Conservation (phyloP, 2,113 vertebrate species). For the Platichthys flesus region DNA sequence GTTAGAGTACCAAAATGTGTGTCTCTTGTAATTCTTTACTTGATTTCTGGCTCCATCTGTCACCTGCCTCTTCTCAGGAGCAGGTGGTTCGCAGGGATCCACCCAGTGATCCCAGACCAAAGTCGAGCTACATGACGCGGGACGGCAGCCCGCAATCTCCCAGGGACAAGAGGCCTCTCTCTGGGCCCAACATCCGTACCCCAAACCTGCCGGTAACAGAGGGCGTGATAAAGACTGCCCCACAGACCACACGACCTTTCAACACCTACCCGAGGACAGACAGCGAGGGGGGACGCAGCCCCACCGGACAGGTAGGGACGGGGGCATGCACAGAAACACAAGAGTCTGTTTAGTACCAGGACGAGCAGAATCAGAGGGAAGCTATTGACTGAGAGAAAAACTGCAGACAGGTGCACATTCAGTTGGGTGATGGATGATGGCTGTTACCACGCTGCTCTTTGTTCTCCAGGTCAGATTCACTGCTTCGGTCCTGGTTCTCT, state of each 20-base stretch:
- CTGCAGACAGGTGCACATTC: slow-evolving; percentile 1
- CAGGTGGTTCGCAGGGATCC: slow-evolving; percentile 79
- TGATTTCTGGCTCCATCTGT: neutral
- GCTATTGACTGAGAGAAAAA: slow-evolving; percentile 7
- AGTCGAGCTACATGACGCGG: slow-evolving; percentile 83
- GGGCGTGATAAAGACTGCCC: slow-evolving; percentile 83
- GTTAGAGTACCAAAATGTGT: neutral
- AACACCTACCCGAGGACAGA: slow-evolving; percentile 94
- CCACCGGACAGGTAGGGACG: slow-evolving; percentile 84
- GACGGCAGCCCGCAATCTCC: slow-evolving; percentile 85
- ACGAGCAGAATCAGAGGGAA: neutral
- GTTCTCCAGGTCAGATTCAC: slow-evolving; percentile 12
- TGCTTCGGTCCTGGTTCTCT: neutral
- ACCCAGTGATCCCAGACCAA: slow-evolving; percentile 85
- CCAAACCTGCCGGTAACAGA: slow-evolving; percentile 83
- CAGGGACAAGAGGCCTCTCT: slow-evolving; percentile 91
- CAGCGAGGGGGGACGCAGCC: slow-evolving; percentile 84
- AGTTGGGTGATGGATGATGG: slow-evolving; percentile 17
- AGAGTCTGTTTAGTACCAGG: neutral
- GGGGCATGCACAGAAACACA: neutral
- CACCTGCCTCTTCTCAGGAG: slow-evolving; percentile 49
- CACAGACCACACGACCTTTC: slow-evolving; percentile 87
- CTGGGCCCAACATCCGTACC: slow-evolving; percentile 89
- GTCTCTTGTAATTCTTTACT: neutral
- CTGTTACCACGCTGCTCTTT: slow-evolving; percentile 11